Base-by-base conservation (phyloP, 2,888 invertebrate genomes). In the Boloria selene region DNA sequence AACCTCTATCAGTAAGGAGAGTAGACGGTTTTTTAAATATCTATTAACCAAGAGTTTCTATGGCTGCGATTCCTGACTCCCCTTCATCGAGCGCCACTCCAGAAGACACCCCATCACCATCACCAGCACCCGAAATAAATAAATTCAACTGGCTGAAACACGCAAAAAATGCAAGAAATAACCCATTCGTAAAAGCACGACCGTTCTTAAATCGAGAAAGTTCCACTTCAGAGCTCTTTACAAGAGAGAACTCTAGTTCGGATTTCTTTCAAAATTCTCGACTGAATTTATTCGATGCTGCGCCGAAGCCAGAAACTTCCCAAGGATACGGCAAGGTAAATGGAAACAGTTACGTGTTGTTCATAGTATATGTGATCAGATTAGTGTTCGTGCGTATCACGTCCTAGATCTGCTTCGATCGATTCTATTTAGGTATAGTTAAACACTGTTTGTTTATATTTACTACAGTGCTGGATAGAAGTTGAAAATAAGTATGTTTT, bases 251-350 rank as follows among this genome's bases (percentile, higher is more conserved):
- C 60, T 92, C 90, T 1, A 90, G 81, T 71, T 79, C 82, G 6
- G 90, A 92, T 61, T 85, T 92, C 73, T 92, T 91, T 69, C 91
- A 92, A 71, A 91, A 80, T 66, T 92, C 92, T 1, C 81, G 90
- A 50, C 67, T 91, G 52, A 92, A 92, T 69, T 73, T 92, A 13
- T 92, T 92, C 53, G 92, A 92, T 44, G 87, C 90, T 0, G 76
- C 85, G 0, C 88, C 91, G 0, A 90, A 88, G 60, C 90, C 90
- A 18, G 91, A 91, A 75, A 72, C 72, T 16, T 70, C 77, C 4
- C 77, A 80, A 44, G 80, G 81, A 60, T 85, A 80, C 72, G 77
- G 75, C 13, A 86, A 87, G 88, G 90, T 90, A 83, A 69, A 55
- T 59, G 17, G 38, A 17, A 13, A 13, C 17, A 31, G 22, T 13